Evolutionary conservation across 2,797 vertebrate genomes (phyloP).

Genomic region (Rallus crepitans): DNA sequence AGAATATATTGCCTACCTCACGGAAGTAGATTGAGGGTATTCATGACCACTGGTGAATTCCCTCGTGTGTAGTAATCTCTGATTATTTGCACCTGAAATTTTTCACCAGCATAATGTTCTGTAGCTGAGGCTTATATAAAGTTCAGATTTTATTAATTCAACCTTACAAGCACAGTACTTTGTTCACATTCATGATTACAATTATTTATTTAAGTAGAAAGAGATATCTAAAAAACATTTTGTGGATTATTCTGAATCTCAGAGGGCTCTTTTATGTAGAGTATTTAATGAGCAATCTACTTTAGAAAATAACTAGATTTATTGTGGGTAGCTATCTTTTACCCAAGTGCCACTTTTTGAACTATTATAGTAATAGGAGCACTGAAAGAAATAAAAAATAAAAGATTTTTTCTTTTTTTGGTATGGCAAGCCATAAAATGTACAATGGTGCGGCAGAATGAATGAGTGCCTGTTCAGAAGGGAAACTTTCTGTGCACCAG

Average conservation of each 20-base stretch:
- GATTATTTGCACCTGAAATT: conserved; percentile 69
- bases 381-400: conserved; percentile 56
- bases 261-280: conserved; percentile 57
- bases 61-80: conserved; percentile 37
- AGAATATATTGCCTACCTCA: conserved; percentile 35
- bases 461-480: conserved; percentile 67
- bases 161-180: conserved; percentile 56
- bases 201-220: conserved; percentile 75
- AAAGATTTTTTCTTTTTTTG: not conserved
- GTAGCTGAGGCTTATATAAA: conserved; percentile 52
- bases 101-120: conserved; percentile 67
- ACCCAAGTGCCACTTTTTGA: conserved; percentile 53
- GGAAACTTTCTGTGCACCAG: conserved; percentile 73
- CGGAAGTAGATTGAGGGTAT: conserved; percentile 40
- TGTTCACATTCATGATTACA: conserved; percentile 60
- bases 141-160: conserved; percentile 78
- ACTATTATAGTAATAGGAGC: conserved; percentile 62
- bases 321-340: conserved; percentile 48
- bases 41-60: conserved; percentile 55
- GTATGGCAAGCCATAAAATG: conserved; percentile 52
- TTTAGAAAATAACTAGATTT: conserved; percentile 60
- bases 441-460: conserved; percentile 65
- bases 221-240: conserved; percentile 64
- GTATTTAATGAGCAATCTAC: conserved; percentile 53
- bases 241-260: conserved; percentile 54